Evolutionary conservation across 2,888 invertebrate species (phyloP), one percentile per base, ranked within the genome.

Genomic region (Augiades crinisus): DNA sequence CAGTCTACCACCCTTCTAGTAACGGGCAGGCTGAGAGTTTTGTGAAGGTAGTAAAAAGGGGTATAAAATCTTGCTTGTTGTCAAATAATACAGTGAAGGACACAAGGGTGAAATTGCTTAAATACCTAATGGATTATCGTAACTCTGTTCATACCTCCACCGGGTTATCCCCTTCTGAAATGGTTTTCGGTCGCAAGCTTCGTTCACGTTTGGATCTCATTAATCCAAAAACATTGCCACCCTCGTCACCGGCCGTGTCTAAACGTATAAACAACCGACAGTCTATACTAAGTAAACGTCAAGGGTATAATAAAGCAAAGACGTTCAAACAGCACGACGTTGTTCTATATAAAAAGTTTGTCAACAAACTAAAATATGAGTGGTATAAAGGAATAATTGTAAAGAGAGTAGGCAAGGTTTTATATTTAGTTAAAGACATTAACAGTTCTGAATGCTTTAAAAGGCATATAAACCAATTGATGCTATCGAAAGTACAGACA

Each of bases 41-140:
- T 19, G 63, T 65, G 0, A 67, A 67, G 44, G 53, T 65, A 5
- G 53, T 64, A 1, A 65, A 67, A 56, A 64, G 57, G 24, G 64
- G 64, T 2, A 55, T 63, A 34, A 64, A 61, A 47, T 51, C 57
- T 4, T 38, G 54, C 38, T 21, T 62, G 5, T n/a, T 58, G 12
- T n/a, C 30, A 1, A 38, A 30, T 16, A 1, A 27, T 8, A 50
- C 38, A 8, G 4, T 10, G 7, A 57, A 21, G 19, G 38, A 53
- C 8, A 24, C 14, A 3, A 46, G 49, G 12, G 2, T 54, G 13
- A 54, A 55, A 10, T 43, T 61, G 38, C 38, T 49, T 1, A 59
- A 57, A 58, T 63, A 57, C 44, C n/a, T 65, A 10, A 56, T 63
- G 31, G 63, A 62, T 36, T 61, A 60, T 49, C 16, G 61, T 6